phyloP scores from a whole-genome alignment of 2,888 invertebrate genomes.

The Agrotis clavis region DNA sequence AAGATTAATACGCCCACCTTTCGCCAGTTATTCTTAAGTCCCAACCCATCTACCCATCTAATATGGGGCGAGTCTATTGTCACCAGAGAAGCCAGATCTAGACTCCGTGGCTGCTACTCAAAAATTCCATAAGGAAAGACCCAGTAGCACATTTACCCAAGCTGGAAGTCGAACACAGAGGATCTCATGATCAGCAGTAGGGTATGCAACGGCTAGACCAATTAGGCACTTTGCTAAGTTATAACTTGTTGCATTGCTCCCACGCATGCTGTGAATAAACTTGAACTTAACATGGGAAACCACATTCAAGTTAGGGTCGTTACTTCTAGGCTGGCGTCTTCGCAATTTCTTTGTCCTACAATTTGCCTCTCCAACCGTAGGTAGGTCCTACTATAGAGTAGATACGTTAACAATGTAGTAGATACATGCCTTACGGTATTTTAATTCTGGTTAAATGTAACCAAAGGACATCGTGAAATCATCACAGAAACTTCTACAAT shows the following conservation, averaged over 20 bases:
- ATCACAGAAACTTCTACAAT: too few relatives aligned
- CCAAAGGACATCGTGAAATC: not conserved
- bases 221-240: not conserved
- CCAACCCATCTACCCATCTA: too few relatives aligned
- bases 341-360: conserved; percentile 27
- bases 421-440: not conserved
- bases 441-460: not conserved
- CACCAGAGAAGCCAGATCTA: too few relatives aligned
- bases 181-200: too few relatives aligned
- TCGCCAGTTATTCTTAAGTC: too few relatives aligned
- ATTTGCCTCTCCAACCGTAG: not conserved
- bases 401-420: not conserved
- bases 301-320: conserved; percentile 6
- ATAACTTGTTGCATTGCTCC: conserved; percentile 30
- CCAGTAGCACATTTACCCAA: too few relatives aligned
- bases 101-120: too few relatives aligned
- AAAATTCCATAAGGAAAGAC: too few relatives aligned
- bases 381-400: not conserved
- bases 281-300: conserved; percentile 58
- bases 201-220: too few relatives aligned
- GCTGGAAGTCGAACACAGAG: too few relatives aligned
- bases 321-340: conserved; percentile 29
- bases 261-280: conserved; percentile 52
- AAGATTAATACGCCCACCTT: too few relatives aligned
- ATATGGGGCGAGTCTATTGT: too few relatives aligned